Evolutionary conservation across 2,888 invertebrate species (phyloP).

Genomic region (Heliconius erato): DNA sequence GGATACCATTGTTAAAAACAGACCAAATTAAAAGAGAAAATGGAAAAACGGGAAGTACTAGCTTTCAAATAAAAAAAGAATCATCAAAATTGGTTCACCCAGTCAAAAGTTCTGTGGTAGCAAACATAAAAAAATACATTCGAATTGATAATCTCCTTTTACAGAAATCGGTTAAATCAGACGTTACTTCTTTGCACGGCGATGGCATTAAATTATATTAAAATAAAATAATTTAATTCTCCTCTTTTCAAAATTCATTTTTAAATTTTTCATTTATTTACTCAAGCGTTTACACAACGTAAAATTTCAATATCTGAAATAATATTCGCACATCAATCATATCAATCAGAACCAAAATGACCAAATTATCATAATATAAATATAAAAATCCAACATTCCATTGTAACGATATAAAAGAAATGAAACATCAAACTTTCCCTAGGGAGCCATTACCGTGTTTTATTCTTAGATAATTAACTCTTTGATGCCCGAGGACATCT

Average conservation of each 20-base stretch:
- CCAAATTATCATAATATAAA: conserved; percentile 26
- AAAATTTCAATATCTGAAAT: neutral
- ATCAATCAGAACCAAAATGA: conserved; percentile 1
- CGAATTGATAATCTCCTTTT: no score
- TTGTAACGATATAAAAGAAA: conserved; percentile 60
- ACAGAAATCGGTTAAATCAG: no score
- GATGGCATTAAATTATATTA: no score
- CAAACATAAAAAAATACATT: no score
- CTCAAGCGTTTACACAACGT: neutral
- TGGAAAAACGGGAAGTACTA: no score
- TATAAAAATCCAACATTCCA: conserved; percentile 33
- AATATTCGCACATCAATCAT: conserved; percentile 5
- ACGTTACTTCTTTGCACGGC: no score
- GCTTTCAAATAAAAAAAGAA: no score
- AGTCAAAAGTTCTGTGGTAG: no score
- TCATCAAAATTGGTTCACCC: no score
- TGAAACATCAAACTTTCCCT: conserved; percentile 66
- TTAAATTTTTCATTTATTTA: neutral
- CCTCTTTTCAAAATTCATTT: neutral
- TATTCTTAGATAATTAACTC: conserved; percentile 85
- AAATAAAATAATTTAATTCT: neutral
- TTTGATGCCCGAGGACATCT: conserved; percentile 80
- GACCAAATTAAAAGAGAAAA: no score
- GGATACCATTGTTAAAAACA: no score
- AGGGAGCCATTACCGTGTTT: conserved; percentile 73